Evolutionary conservation across 2,888 invertebrate species (phyloP).

Genomic region (Oscheius onirici): DNA sequence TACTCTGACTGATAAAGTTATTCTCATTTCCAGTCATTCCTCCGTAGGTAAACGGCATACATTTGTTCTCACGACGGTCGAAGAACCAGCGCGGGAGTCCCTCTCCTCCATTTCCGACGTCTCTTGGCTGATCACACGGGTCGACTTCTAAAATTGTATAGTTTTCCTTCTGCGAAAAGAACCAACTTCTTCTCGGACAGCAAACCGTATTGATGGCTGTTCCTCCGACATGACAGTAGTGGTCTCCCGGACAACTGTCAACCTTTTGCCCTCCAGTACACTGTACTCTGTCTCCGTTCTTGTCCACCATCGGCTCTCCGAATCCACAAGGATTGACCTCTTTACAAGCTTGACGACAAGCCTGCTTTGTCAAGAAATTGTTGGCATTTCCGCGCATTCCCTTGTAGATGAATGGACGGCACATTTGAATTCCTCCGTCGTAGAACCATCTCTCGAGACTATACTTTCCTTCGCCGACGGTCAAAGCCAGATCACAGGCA

Average conservation of each 20-base stretch:
- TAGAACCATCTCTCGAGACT: constrained; percentile 61
- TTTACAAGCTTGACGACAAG: constrained; percentile 62
- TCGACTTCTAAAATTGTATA: constrained; percentile 1
- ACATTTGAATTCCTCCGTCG: constrained; percentile 60
- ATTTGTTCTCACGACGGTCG: constrained; percentile 58
- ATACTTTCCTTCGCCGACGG: constrained; percentile 55
- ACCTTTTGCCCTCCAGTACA: constrained; percentile 55
- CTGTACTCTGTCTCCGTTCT: constrained; percentile 56
- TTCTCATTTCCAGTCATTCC: constrained; percentile 69
- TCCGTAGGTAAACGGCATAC: constrained; percentile 64
- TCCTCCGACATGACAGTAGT: constrained; percentile 67
- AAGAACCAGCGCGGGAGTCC: constrained; percentile 66
- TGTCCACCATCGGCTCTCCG: constrained; percentile 62
- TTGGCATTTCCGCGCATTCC: constrained; percentile 65
- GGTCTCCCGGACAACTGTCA: constrained; percentile 47
- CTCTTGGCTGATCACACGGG: constrained; percentile 58
- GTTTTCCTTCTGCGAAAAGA: not conserved
- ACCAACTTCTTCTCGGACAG: constrained; percentile 58
- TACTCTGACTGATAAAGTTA: constrained; percentile 64
- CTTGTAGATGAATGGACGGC: constrained; percentile 58
- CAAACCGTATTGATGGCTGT: constrained; percentile 62
- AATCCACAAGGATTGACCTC: constrained; percentile 66
- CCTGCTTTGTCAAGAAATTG: constrained; percentile 62
- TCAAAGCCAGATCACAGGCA: constrained; percentile 57
- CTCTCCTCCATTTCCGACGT: constrained; percentile 60